These are phyloP conservation scores for Nebria brevicollis DNA, from an alignment of 2,888 invertebrate genomes.

Conservation along the genomic window DNA sequence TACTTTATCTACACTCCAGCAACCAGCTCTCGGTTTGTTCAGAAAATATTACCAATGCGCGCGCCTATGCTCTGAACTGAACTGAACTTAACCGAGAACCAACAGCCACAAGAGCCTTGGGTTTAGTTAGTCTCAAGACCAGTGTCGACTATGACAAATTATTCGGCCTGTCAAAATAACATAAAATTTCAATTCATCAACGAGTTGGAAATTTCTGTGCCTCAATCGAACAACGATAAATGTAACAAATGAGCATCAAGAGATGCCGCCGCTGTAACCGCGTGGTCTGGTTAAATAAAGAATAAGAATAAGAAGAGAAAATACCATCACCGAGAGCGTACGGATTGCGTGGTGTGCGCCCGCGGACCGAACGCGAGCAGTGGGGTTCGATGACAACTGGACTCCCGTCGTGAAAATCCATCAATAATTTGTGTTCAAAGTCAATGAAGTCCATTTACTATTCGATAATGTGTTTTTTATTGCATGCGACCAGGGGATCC, in stretches of 20 bases:
- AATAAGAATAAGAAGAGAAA: background rate
- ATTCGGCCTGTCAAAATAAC: constrained; percentile 43
- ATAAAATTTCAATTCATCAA: constrained; percentile 44
- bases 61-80: background rate
- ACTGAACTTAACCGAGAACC: background rate
- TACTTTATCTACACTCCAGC: background rate
- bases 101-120: background rate
- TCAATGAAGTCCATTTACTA: constrained; percentile 53
- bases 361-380: constrained; percentile 32
- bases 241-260: constrained; percentile 43
- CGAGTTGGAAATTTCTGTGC: constrained; percentile 21
- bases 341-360: constrained; percentile 9
- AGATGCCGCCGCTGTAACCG: background rate
- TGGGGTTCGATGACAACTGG: constrained; percentile 52
- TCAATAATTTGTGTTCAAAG: constrained; percentile 54
- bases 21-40: background rate
- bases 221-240: constrained; percentile 43
- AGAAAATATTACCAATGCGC: background rate
- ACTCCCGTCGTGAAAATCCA: constrained; percentile 52
- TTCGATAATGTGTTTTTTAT: constrained; percentile 52
- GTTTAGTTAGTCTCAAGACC: constrained; percentile 6
- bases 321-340: background rate
- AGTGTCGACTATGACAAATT: constrained; percentile 38
- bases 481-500: constrained; percentile 19
- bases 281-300: background rate